Evolutionary conservation across 2,888 invertebrate genomes (phyloP).

Genomic region (Pachymerium ferrugineum): DNA sequence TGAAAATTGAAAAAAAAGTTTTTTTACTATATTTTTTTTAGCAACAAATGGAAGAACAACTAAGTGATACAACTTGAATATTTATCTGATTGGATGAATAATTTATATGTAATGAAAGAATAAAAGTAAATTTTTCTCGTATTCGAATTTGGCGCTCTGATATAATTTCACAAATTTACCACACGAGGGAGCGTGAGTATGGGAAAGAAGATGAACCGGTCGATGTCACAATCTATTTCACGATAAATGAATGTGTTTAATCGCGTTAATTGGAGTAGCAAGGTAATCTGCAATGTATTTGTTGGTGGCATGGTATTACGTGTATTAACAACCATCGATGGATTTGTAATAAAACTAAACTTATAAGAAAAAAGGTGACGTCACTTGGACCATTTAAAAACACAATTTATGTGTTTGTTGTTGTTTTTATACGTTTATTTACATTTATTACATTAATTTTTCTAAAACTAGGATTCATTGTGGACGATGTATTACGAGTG

Average conservation of each 20-base stretch:
- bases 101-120: no score
- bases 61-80: no score
- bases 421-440: not conserved
- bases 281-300: not conserved
- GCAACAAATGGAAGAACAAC: no score
- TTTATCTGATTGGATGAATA: no score
- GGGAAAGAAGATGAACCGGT: not conserved
- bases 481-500: constrained; percentile 49
- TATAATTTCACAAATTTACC: no score
- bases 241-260: constrained; percentile 16
- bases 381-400: not conserved
- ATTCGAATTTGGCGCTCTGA: no score
- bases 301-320: not conserved
- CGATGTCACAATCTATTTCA: not conserved
- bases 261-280: constrained; percentile 9
- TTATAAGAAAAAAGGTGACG: no score
- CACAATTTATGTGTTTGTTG: not conserved
- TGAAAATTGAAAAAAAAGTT: no score
- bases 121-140: no score
- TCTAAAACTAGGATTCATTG: not conserved
- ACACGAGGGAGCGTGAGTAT: no score
- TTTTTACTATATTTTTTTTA: no score
- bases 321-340: not conserved
- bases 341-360: not conserved
- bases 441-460: not conserved